These are phyloP conservation scores for Idaea dimidiata DNA, from an alignment of 2,888 invertebrate genomes.

Conservation along the genomic window DNA sequence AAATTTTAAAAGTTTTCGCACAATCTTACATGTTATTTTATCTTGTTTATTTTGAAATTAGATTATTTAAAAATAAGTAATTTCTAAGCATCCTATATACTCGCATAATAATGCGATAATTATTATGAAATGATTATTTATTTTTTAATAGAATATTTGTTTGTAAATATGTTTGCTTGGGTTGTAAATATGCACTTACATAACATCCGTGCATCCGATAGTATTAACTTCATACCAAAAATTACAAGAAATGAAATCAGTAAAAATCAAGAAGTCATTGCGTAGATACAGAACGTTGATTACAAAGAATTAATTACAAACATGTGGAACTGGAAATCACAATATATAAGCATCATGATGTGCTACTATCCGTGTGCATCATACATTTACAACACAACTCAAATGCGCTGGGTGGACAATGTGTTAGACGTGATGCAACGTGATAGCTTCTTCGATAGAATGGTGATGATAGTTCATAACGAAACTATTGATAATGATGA, in stretches of 20 bases:
- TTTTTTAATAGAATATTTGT: too few relatives aligned
- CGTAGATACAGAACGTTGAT: background rate
- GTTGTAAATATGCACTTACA: background rate
- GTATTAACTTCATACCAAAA: background rate
- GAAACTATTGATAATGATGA: background rate
- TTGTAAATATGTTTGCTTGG: too few relatives aligned
- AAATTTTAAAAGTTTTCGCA: background rate
- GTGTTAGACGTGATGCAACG: background rate
- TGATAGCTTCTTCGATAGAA: slow-evolving; percentile 17
- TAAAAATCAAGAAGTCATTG: background rate
- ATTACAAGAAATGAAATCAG: background rate
- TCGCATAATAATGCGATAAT: too few relatives aligned
- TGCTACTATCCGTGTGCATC: background rate
- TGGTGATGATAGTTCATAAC: slow-evolving; percentile 7
- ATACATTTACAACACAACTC: background rate
- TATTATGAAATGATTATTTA: too few relatives aligned
- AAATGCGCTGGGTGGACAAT: slow-evolving; percentile 19
- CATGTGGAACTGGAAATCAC: background rate
- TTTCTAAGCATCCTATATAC: too few relatives aligned
- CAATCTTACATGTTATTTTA: too few relatives aligned
- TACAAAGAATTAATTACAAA: background rate
- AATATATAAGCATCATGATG: background rate
- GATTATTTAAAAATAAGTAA: too few relatives aligned
- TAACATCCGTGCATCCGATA: background rate
- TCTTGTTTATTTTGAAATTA: too few relatives aligned